phyloP scores from a whole-genome alignment of 2,797 vertebrate species.

The Molothrus ater region DNA sequence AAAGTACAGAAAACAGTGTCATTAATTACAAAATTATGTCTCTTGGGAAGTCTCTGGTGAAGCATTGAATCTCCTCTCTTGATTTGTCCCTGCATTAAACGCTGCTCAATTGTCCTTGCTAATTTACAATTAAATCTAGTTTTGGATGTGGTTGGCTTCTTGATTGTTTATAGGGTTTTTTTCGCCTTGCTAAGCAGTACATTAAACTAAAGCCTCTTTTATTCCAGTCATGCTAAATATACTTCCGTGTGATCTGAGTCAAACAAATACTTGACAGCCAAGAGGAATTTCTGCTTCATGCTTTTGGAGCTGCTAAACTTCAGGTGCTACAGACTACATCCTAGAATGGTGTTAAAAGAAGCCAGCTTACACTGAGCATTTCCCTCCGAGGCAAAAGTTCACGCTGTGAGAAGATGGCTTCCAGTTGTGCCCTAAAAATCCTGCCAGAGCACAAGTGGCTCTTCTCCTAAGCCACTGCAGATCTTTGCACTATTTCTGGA shows the following conservation, averaged over 20 bases:
- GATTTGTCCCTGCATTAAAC: neutral
- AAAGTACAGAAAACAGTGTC: neutral
- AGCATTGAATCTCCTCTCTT: neutral
- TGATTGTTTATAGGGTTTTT: neutral
- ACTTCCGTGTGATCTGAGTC: neutral
- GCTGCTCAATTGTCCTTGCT: neutral
- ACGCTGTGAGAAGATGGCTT: neutral
- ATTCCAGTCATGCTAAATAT: neutral
- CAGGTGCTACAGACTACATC: rapidly evolving
- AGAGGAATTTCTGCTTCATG: neutral
- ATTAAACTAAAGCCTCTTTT: neutral
- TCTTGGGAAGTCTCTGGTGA: neutral
- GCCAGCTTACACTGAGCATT: neutral
- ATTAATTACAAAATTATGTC: neutral
- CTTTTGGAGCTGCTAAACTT: neutral
- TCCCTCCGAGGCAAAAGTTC: neutral
- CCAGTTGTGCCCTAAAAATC: neutral
- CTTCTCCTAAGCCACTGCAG: neutral
- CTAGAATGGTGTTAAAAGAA: neutral
- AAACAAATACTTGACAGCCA: neutral
- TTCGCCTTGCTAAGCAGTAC: neutral
- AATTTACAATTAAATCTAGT: neutral
- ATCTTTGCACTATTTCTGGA: neutral
- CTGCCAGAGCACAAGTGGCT: neutral
- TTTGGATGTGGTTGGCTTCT: neutral